These are phyloP conservation scores for Pinctada fucata DNA, from an alignment of 2,888 invertebrate species.

Conservation along the genomic window DNA sequence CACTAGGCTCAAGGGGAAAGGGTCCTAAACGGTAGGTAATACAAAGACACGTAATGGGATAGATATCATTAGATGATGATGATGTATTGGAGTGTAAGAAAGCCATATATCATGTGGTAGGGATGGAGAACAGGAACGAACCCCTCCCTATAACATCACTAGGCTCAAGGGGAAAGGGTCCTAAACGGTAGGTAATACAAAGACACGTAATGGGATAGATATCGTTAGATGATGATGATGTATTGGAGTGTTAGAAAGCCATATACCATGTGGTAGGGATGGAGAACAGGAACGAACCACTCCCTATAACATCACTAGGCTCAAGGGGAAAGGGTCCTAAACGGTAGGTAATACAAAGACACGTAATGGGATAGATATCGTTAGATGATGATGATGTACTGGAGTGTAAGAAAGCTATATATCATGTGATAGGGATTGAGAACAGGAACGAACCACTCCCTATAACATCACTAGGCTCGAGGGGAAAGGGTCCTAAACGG, in stretches of 20 bases:
- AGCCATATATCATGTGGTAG: slow-evolving; percentile 88
- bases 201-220: no score
- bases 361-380: no score
- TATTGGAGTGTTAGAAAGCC: slow-evolving; percentile 90
- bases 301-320: slow-evolving; percentile 81
- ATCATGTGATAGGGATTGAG: slow-evolving; percentile 88
- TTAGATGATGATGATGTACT: slow-evolving; percentile 90
- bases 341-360: slow-evolving; percentile 60
- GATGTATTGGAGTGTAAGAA: slow-evolving; percentile 92
- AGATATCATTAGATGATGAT: slow-evolving; percentile 83
- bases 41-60: no score
- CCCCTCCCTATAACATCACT: slow-evolving; percentile 83
- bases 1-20: slow-evolving; percentile 70
- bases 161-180: slow-evolving; percentile 77
- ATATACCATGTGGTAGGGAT: slow-evolving; percentile 88
- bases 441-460: slow-evolving; percentile 90
- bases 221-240: slow-evolving; percentile 81
- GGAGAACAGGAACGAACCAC: slow-evolving; percentile 89
- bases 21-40: no score
- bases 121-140: slow-evolving; percentile 90
- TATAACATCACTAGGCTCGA: slow-evolving; percentile 78
- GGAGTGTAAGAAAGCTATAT: slow-evolving; percentile 90
- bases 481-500: slow-evolving; percentile 78
- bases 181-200: slow-evolving; percentile 71
- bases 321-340: slow-evolving; percentile 77